A percentile compares a stretch with the other conserved stretches of the same genome.
phyloP scores from a whole-genome alignment of 2,888 invertebrate genomes.

The Drosophila formosana region DNA sequence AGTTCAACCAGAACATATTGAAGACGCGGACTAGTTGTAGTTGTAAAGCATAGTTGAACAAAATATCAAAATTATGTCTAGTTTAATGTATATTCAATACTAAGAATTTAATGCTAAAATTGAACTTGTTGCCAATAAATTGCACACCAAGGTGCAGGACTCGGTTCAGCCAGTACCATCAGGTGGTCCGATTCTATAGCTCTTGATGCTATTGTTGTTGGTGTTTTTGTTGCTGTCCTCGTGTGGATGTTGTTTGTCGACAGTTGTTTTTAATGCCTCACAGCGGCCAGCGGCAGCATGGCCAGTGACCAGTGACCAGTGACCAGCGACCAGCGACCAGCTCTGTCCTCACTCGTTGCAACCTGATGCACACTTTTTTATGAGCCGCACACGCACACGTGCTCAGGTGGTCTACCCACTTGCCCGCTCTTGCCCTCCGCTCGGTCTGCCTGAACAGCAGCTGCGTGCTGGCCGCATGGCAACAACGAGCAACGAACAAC shows the following conservation, averaged over 20 bases:
- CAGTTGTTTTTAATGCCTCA: constrained; percentile 78
- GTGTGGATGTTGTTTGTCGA: constrained; percentile 68
- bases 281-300: constrained; percentile 28
- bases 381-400: constrained; percentile 76
- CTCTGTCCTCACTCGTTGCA: constrained; percentile 43
- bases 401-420: constrained; percentile 40
- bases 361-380: constrained; percentile 77
- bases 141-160: constrained; percentile 47
- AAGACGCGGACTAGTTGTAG: too few species aligned
- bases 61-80: too few species aligned
- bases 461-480: constrained; percentile 41
- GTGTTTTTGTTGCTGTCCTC: constrained; percentile 27
- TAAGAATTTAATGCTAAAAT: not conserved
- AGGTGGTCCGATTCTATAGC: constrained; percentile 59
- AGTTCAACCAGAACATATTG: too few species aligned
- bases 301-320: constrained; percentile 18
- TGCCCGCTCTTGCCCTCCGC: not conserved
- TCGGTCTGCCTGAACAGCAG: constrained; percentile 39
- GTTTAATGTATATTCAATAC: too few species aligned
- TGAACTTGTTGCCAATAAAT: not conserved
- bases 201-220: constrained; percentile 11
- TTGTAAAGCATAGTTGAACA: too few species aligned
- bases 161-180: constrained; percentile 50
- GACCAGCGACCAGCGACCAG: not conserved
- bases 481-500: constrained; percentile 20